Base-by-base conservation (phyloP, 2,888 invertebrate species). In the Hoplodrina ambigua region DNA sequence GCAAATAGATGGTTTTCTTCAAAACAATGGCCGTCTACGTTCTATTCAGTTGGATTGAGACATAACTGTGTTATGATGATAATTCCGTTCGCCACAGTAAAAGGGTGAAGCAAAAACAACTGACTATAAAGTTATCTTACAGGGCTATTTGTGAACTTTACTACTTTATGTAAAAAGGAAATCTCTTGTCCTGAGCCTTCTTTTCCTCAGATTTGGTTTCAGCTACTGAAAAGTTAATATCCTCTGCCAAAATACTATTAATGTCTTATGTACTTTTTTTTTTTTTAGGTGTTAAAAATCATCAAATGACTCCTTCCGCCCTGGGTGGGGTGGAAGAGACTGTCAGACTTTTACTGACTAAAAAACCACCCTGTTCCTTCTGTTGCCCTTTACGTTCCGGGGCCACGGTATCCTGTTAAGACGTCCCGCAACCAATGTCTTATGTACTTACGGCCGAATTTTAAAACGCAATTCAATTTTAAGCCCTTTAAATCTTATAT, bases 1-100 rank as follows among this genome's bases (percentile, higher is more conserved):
- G 80, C 54, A 67, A 66, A 78, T 85, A 68, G 53, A 55, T 53
- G 74, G 66, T 69, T 65, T 69, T 72, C 72, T 70, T 53, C 56
- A 67, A 80, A 77, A 85, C 83, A 80, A 85, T 73, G 56, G 57
- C 41, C 5, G 49, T 30, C 37, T 66, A 80, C 68, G 63, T 57
- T 56, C 20, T 55, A 70, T 82, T 62, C 41, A 50, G 20, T 37
- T 55, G 41, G 50, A 67, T 62, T 59, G 49, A 67, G 56, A 71
- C 57, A 55, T 50, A 20, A 54, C 53, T n/a, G 33, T 44, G 17
- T 69, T 49, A 44, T 46, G 52, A 53, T 62, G 55, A 68, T 60
- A 65, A 63, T 74, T 74, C 56, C 20, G 15, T 54, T 54, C 7
- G 53, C 25, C n/a, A 62, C 25, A 33, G 46, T 59, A 49, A 46